Base-by-base conservation (phyloP, 1,140 invertebrate species). In the Sitophilus oryzae region DNA sequence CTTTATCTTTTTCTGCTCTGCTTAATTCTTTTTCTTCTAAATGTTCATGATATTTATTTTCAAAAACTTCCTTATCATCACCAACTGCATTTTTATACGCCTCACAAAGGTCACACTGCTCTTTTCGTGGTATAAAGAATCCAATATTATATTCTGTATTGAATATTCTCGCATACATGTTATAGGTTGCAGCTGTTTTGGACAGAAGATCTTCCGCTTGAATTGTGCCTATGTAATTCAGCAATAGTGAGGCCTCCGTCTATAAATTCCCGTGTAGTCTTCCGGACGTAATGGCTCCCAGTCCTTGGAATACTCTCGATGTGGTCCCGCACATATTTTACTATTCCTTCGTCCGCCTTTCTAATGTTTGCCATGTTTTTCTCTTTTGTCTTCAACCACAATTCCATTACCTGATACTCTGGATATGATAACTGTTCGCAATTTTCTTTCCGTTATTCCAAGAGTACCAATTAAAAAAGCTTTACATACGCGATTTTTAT, bases 121-220 rank as follows among this genome's bases (percentile, higher is more conserved):
- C n/a, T n/a, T n/a, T n/a, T n/a, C n/a, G n/a, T n/a, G 55, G 70
- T 74, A 38, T 69, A 65, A 58, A 73, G 70, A 65, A 68, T 57
- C 52, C 40, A 14, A 72, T 55, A 65, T 72, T 68, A 57, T 59
- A 72, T 53, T 70, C 41, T 21, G 19, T 60, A 40, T 62, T 68
- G 61, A 68, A 71, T 49, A 70, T 60, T 40, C 64, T 55, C 34
- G 64, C 61, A 56, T 64, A 70, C 36, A 53, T 62, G 18, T 63
- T 61, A 58, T 64, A 69, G 44, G 38, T 61, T 30, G 60, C 61
- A 22, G 50, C 14, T 34, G 49, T 18, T 40, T 66, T 62, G 14
- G 50, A 59, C 47, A 50, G 60, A 42, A 30, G 48, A 35, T 58
- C 61, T 63, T 54, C 38, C 46, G 42, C 54, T 43, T 54, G 42